phyloP scores from a whole-genome alignment of 2,797 vertebrate species.

The Anguilla marmorata region DNA sequence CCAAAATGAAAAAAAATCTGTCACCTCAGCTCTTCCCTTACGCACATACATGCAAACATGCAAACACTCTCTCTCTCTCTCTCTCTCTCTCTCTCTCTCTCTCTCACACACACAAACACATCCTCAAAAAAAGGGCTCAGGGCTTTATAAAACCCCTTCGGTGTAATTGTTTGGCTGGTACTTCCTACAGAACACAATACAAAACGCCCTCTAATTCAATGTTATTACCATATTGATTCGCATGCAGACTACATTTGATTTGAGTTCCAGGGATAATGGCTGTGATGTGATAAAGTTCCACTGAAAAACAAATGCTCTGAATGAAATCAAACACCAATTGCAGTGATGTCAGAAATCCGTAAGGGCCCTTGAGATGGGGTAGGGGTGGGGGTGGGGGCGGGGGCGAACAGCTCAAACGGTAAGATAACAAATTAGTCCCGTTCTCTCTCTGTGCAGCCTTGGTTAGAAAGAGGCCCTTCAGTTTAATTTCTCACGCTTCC shows the following conservation, averaged over 20 bases:
- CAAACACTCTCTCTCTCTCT: constrained; percentile 11
- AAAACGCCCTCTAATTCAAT: not conserved
- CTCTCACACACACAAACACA: not conserved
- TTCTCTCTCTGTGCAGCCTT: constrained; percentile 2
- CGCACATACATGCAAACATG: not conserved
- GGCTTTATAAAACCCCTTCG: not conserved
- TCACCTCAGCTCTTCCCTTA: not conserved
- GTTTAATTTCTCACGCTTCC: not conserved
- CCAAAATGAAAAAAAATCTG: not conserved
- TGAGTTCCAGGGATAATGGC: not conserved
- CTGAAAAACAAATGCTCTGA: not conserved
- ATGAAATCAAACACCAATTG: not conserved
- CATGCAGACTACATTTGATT: not conserved
- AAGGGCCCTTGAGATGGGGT: constrained; percentile 12
- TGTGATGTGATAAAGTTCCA: constrained; percentile 6
- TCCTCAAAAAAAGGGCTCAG: too few species aligned
- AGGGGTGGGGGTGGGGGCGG: not conserved
- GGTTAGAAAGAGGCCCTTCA: constrained; percentile 10
- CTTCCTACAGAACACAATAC: not conserved
- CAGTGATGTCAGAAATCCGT: not conserved
- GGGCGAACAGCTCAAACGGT: not conserved
- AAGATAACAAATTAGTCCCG: not conserved
- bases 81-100: not conserved
- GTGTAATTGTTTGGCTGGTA: not conserved
- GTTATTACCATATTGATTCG: not conserved